Percentiles rank a stretch among this genome's conserved stretches.
These are phyloP conservation scores for Amphiduros pacificus DNA, from an alignment of 2,888 invertebrate genomes.

Conservation along the genomic window DNA sequence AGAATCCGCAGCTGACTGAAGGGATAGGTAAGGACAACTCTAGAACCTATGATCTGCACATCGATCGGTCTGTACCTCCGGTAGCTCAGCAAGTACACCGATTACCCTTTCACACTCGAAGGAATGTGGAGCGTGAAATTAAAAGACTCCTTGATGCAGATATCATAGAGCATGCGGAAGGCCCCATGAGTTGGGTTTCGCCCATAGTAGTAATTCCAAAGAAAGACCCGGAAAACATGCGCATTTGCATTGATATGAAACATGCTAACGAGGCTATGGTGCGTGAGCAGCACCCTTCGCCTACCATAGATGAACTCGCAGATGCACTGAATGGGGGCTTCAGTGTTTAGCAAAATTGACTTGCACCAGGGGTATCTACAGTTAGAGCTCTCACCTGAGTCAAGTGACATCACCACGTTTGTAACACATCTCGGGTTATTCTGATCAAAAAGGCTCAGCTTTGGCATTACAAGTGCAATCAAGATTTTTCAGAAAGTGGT, in stretches of 20 bases:
- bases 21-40: too few species aligned
- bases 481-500: slow-evolving; percentile 13
- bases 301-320: slow-evolving; percentile 16
- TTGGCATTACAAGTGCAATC: slow-evolving; percentile 7
- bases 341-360: slow-evolving; percentile 7
- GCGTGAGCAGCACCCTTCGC: slow-evolving; percentile 18
- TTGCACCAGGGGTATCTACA: slow-evolving; percentile 10
- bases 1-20: too few species aligned
- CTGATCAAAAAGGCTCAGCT: slow-evolving; percentile 11
- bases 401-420: slow-evolving; percentile 17
- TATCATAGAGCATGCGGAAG: slow-evolving; percentile 22
- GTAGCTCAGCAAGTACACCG: not conserved
- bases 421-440: not conserved
- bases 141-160: not conserved
- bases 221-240: slow-evolving; percentile 16
- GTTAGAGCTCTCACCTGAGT: slow-evolving; percentile 8
- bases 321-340: not conserved
- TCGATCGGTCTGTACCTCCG: not conserved
- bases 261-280: slow-evolving; percentile 24
- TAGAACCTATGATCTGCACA: not conserved
- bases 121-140: not conserved
- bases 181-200: slow-evolving; percentile 26
- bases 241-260: slow-evolving; percentile 21
- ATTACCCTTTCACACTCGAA: not conserved
- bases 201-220: slow-evolving; percentile 27